Conservation (phyloP, 2,113 vertebrate genomes). For the Crotalus helleri region DNA sequence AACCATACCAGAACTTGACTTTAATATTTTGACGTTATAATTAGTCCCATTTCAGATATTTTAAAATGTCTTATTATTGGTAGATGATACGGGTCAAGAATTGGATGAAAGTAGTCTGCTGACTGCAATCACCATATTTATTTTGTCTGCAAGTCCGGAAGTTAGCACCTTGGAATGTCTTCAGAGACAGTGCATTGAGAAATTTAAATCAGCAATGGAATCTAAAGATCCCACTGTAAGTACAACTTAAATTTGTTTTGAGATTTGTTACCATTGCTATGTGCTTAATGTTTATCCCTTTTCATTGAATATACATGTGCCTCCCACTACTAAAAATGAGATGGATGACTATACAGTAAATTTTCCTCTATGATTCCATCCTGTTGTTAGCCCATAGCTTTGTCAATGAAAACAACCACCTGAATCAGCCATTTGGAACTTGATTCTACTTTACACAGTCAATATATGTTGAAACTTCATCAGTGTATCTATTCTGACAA, state of each 20-base stretch:
- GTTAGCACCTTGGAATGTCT: constrained; percentile 77
- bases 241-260: constrained; percentile 11
- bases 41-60: background rate
- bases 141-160: constrained; percentile 80
- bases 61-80: constrained; percentile 37
- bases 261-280: background rate
- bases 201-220: constrained; percentile 77
- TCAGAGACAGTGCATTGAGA: constrained; percentile 76
- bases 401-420: background rate
- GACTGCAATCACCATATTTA: constrained; percentile 83
- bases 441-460: background rate
- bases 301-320: constrained; percentile 19
- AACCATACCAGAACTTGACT: background rate
- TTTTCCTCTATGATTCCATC: background rate
- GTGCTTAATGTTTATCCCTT: constrained; percentile 29
- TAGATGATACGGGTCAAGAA: constrained; percentile 55
- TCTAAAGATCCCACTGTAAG: constrained; percentile 84
- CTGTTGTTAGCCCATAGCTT: background rate
- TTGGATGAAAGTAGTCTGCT: constrained; percentile 80
- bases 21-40: background rate
- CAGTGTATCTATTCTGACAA: background rate
- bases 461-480: background rate
- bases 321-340: background rate
- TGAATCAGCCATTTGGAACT: background rate
- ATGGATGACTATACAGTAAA: background rate